A percentile compares a stretch with the other conserved stretches of the same genome.
Conservation (phyloP, 2,888 invertebrate species). For the Orchesella flavescens region DNA sequence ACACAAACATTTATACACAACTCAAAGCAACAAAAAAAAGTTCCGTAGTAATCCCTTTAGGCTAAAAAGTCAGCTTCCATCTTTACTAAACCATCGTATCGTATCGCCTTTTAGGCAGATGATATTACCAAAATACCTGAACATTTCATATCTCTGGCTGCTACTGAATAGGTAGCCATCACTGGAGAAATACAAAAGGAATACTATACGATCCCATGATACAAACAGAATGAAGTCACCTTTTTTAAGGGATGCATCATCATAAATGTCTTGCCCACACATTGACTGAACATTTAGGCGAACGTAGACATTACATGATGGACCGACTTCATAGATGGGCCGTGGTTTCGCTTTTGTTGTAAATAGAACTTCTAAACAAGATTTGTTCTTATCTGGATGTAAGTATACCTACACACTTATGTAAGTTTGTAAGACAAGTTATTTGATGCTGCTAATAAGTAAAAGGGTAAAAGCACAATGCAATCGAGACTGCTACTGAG, state of each 20-base stretch:
- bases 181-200: background rate
- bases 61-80: slow-evolving; percentile 5
- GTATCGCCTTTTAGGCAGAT: background rate
- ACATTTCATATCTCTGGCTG: background rate
- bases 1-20: background rate
- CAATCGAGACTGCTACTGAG: background rate
- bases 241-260: too few relatives aligned
- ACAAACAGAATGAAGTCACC: too few relatives aligned
- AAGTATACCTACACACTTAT: too few relatives aligned
- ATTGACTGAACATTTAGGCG: too few relatives aligned
- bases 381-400: too few relatives aligned
- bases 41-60: background rate
- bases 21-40: background rate
- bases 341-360: background rate
- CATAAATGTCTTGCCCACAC: too few relatives aligned
- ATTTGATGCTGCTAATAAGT: background rate
- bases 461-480: background rate
- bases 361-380: too few relatives aligned
- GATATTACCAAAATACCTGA: background rate
- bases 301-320: background rate
- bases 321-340: background rate
- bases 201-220: too few relatives aligned
- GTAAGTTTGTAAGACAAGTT: too few relatives aligned
- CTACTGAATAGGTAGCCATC: slow-evolving; percentile 40
- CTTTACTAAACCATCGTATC: background rate